Base-by-base conservation (phyloP, 2,797 vertebrate genomes). In the Smutsia gigantea region DNA sequence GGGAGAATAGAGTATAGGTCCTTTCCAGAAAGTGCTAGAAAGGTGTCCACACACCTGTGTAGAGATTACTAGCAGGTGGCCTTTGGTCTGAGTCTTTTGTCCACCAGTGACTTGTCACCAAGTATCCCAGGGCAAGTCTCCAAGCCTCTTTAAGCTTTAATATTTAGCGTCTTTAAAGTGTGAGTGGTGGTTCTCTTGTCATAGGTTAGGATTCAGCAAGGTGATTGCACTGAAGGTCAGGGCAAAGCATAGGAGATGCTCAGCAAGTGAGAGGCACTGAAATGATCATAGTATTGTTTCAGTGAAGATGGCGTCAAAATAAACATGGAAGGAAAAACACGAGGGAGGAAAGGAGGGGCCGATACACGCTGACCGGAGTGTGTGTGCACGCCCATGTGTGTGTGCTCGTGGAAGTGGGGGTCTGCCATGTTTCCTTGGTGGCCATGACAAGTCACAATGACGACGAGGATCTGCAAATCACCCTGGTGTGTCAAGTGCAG, bases 21-120 rank as follows among this genome's bases (percentile, higher is more conserved):
- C 5, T 87, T 63, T 82, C 64, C 51, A 94, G 89, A 94, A 86
- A 55, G 69, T 86, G 27, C 69, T 94, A 57, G 83, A 93, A 95
- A 85, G 68, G 68, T 93, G 63, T 77, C 10, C 23, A 74, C 5
- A 55, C 7, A 39, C 2, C 13, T 0, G 5, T 72, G 34, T 37
- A 27, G 78, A 93, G 46, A 46, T 71, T 78, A 31, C 71, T 29
- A 59, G 46, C 66, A 31, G 15, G 25, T 25, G 12, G 46, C 37
- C 57, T 23, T 75, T 55, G n/a, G 10, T 81, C 37, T 75, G 81
- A 69, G 39, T 74, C 71, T 68, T n/a, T 31, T 21, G 63, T 90
- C 15, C 31, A 66, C 31, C 6, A 39, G 34, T 72, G 69, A 18
- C 11, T 64, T 68, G 23, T 94, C 39, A 66, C 51, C 0, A 2